phyloP scores from a whole-genome alignment of 2,888 invertebrate genomes.

The Chorisops tibialis region DNA sequence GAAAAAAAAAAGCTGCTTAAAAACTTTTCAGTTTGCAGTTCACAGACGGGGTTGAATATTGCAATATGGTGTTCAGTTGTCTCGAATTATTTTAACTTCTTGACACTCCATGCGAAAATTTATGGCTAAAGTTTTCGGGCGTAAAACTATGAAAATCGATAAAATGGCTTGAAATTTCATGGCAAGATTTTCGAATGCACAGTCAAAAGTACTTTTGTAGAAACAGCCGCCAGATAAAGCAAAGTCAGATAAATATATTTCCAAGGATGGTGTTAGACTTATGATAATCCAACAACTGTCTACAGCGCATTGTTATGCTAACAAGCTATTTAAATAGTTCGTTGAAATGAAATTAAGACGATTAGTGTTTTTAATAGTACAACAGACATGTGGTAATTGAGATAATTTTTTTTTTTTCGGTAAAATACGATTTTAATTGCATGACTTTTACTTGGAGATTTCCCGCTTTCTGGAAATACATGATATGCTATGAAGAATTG shows the following conservation, averaged over 20 bases:
- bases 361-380: too few relatives aligned
- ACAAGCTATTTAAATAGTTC: too few relatives aligned
- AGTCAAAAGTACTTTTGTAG: neutral
- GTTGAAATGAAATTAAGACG: too few relatives aligned
- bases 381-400: too few relatives aligned
- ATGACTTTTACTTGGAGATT: too few relatives aligned
- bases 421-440: too few relatives aligned
- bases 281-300: neutral
- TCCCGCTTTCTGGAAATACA: too few relatives aligned
- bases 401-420: too few relatives aligned
- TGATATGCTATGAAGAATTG: too few relatives aligned
- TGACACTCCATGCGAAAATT: conserved; percentile 21
- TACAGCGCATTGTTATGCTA: too few relatives aligned
- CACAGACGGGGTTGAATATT: conserved; percentile 20
- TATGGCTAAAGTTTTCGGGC: conserved; percentile 23
- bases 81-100: conserved; percentile 25
- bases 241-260: neutral
- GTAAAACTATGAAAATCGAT: conserved; percentile 25
- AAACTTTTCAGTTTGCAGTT: conserved; percentile 20
- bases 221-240: neutral
- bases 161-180: conserved; percentile 11
- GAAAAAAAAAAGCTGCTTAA: conserved; percentile 20
- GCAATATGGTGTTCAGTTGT: conserved; percentile 27
- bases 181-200: conserved; percentile 1
- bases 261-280: neutral